A percentile compares a stretch with the other conserved stretches of the same genome.
phyloP scores from a whole-genome alignment of 2,888 invertebrate species.

The Belgica antarctica region DNA sequence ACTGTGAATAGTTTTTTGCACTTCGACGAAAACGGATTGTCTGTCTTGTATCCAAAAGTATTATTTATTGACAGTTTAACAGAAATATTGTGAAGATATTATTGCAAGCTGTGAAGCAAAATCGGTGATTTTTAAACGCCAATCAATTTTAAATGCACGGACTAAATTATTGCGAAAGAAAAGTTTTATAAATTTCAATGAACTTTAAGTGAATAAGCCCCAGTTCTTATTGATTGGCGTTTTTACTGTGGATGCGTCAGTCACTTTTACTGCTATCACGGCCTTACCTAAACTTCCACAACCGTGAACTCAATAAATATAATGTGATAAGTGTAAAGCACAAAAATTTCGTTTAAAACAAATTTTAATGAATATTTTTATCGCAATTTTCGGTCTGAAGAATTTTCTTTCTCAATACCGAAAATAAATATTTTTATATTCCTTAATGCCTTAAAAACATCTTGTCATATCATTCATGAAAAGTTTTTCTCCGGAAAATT shows the following conservation, averaged over 20 bases:
- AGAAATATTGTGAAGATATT: too few species aligned
- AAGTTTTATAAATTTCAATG: too few species aligned
- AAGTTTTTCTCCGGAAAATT: neutral
- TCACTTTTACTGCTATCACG: too few species aligned
- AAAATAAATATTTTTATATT: neutral
- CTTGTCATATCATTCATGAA: conserved; percentile 6
- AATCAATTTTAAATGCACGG: too few species aligned
- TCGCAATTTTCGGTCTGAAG: neutral
- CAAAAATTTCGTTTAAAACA: neutral
- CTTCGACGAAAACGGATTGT: conserved; percentile 1
- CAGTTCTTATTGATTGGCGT: too few species aligned
- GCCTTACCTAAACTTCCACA: neutral
- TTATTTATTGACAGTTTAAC: neutral
- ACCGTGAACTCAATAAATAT: conserved; percentile 8
- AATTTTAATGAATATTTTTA: neutral
- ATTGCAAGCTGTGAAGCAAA: too few species aligned
- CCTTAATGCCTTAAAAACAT: conserved; percentile 7
- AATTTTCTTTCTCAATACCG: neutral
- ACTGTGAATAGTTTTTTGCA: conserved; percentile 1
- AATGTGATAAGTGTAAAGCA: conserved; percentile 6
- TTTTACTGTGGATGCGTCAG: too few species aligned
- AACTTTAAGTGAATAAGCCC: too few species aligned
- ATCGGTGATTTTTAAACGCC: too few species aligned
- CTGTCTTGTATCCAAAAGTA: neutral
- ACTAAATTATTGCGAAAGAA: too few species aligned